phyloP scores from a whole-genome alignment of 1,140 invertebrate species.

The Sitophilus oryzae region DNA sequence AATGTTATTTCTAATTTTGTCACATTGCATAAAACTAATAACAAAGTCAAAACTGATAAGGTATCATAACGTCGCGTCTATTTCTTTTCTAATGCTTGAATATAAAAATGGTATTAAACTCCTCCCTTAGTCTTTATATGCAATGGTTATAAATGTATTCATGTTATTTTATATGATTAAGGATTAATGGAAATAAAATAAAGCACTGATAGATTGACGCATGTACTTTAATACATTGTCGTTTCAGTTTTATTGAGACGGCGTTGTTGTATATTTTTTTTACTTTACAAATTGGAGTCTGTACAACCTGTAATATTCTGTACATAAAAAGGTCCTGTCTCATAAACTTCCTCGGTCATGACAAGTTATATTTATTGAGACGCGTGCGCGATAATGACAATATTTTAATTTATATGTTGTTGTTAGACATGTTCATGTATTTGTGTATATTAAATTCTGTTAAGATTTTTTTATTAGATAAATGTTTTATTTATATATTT shows the following conservation, averaged over 20 bases:
- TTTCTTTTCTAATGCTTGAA: no score
- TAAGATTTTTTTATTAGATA: slow-evolving; percentile 22
- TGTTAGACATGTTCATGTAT: slow-evolving; percentile 12
- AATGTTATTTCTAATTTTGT: no score
- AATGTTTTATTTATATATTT: slow-evolving; percentile 28
- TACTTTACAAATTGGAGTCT: slow-evolving; percentile 40
- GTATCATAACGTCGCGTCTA: no score
- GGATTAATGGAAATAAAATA: no score
- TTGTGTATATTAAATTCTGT: slow-evolving; percentile 25
- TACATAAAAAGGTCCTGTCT: slow-evolving; percentile 22
- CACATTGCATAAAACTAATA: no score
- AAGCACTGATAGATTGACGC: slow-evolving; percentile 15
- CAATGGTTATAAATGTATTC: no score
- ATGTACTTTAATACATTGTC: slow-evolving; percentile 33
- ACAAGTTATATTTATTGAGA: slow-evolving; percentile 21
- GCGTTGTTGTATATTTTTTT: slow-evolving; percentile 39
- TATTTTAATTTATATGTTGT: slow-evolving; percentile 16
- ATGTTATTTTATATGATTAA: no score
- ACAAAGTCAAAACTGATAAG: no score
- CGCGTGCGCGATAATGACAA: slow-evolving; percentile 9
- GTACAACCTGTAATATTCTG: slow-evolving; percentile 42
- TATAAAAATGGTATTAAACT: no score
- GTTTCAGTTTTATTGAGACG: slow-evolving; percentile 47
- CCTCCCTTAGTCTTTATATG: no score
- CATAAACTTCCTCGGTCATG: slow-evolving; percentile 15